A percentile compares a stretch with the other conserved stretches of the same genome.
Evolutionary conservation across 2,797 vertebrate genomes (phyloP).

Genomic region (Sebastolobus alascanus): DNA sequence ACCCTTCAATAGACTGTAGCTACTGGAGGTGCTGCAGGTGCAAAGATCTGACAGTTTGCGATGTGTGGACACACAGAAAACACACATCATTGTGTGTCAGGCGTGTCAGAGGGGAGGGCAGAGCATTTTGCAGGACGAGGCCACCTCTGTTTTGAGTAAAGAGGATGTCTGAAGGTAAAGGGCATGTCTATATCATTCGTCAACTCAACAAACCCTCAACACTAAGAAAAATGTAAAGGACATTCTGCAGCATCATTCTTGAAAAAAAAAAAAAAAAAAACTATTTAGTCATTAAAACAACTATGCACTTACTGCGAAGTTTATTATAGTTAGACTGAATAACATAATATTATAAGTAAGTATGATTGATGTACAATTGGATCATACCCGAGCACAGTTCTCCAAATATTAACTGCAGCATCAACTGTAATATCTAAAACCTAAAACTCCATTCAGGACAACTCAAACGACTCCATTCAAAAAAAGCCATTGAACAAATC

Average conservation of each 20-base stretch:
- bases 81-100: slow-evolving; percentile 13
- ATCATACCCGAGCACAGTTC: slow-evolving; percentile 24
- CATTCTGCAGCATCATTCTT: neutral
- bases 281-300: slow-evolving; percentile 18
- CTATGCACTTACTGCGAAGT: neutral
- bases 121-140: slow-evolving; percentile 10
- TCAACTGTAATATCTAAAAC: slow-evolving; percentile 28
- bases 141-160: slow-evolving; percentile 20
- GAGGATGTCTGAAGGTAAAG: slow-evolving; percentile 33
- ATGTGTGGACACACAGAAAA: slow-evolving; percentile 33
- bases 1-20: slow-evolving; percentile 55
- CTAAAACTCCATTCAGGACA: slow-evolving; percentile 7
- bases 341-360: slow-evolving; percentile 3
- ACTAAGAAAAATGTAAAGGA: slow-evolving; percentile 9
- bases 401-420: slow-evolving; percentile 31
- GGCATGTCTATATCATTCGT: neutral
- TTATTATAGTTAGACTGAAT: neutral
- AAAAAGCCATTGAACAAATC: slow-evolving; percentile 45
- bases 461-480: slow-evolving; percentile 39
- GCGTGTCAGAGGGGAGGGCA: slow-evolving; percentile 12
- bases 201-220: neutral
- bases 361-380: slow-evolving; percentile 12
- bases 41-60: slow-evolving; percentile 43
- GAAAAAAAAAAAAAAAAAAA: neutral
- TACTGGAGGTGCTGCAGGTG: slow-evolving; percentile 43